Evolutionary conservation across 2,113 vertebrate species (phyloP).

Genomic region (Elgaria multicarinata): DNA sequence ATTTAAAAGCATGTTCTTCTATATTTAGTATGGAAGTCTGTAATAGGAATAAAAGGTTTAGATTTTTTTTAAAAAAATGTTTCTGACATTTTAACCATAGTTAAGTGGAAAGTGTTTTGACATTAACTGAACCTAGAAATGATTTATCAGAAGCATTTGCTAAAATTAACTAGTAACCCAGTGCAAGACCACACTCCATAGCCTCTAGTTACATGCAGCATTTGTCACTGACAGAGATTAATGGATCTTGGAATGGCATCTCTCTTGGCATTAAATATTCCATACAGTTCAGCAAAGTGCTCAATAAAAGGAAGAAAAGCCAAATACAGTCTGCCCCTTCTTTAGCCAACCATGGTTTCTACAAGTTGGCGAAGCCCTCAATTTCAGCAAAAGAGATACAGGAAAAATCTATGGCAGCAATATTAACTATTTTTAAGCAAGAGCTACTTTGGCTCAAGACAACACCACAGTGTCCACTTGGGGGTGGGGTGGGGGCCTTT

Average conservation of each 20-base stretch:
- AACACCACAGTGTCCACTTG: too few species aligned
- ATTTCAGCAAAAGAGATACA: background rate
- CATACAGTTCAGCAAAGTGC: slow-evolving; percentile 39
- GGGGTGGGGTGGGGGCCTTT: background rate
- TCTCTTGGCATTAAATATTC: slow-evolving; percentile 45
- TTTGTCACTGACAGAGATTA: slow-evolving; percentile 30
- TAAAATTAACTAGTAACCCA: slow-evolving; percentile 39
- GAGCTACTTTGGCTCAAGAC: too few species aligned
- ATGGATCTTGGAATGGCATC: slow-evolving; percentile 40
- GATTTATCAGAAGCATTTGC: slow-evolving; percentile 42
- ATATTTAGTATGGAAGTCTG: slow-evolving; percentile 60
- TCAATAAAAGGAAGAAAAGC: slow-evolving; percentile 44
- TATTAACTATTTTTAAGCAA: too few species aligned
- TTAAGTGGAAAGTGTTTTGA: slow-evolving; percentile 61
- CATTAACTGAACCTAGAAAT: slow-evolving; percentile 49
- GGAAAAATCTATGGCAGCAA: slow-evolving; percentile 25
- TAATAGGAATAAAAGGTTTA: slow-evolving; percentile 49
- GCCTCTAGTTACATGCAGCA: slow-evolving; percentile 17
- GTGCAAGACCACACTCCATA: background rate
- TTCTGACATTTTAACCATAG: slow-evolving; percentile 63
- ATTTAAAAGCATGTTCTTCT: slow-evolving; percentile 36
- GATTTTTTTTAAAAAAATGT: slow-evolving; percentile 30
- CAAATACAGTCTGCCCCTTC: slow-evolving; percentile 42
- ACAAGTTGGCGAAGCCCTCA: slow-evolving; percentile 17
- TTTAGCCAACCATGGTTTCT: slow-evolving; percentile 28